A percentile compares a stretch with the other conserved stretches of the same genome.
Conservation (phyloP, 1,140 invertebrate species). For the Frieseomelitta varia region DNA sequence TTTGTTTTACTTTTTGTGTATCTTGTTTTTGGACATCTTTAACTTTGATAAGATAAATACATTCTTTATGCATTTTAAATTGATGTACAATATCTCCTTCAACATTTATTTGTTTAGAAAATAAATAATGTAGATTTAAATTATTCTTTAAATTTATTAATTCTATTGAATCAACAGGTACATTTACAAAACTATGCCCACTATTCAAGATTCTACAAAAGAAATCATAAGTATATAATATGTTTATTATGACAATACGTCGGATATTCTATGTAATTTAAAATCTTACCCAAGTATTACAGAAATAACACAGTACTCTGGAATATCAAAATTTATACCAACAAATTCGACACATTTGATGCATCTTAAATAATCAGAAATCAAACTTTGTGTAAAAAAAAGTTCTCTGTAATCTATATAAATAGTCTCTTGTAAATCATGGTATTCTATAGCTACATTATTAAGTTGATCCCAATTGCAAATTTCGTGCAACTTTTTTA, state of each 20-base stretch:
- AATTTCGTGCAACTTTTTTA: constrained; percentile 38
- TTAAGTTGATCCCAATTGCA: constrained; percentile 56
- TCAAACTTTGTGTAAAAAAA: constrained; percentile 26
- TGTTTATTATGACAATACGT: constrained; percentile 14
- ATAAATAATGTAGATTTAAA: constrained; percentile 67
- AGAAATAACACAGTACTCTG: constrained; percentile 66
- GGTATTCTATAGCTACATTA: constrained; percentile 68
- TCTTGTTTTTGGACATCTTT: constrained; percentile 38
- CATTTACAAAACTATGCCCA: constrained; percentile 68
- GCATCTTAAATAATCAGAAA: constrained; percentile 54
- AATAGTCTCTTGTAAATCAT: constrained; percentile 54
- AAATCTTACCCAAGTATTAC: constrained; percentile 73
- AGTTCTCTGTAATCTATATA: constrained; percentile 65
- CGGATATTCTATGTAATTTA: constrained; percentile 9
- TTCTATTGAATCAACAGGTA: constrained; percentile 34
- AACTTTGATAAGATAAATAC: constrained; percentile 61
- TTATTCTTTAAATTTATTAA: constrained; percentile 37
- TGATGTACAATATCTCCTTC: constrained; percentile 51
- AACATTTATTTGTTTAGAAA: constrained; percentile 47
- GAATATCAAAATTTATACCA: constrained; percentile 68
- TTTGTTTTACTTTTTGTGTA: constrained; percentile 24
- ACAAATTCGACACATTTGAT: constrained; percentile 65
- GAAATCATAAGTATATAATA: constrained; percentile 7
- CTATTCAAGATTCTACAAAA: constrained; percentile 69
- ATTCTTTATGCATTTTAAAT: constrained; percentile 55